A percentile compares a stretch with the other conserved stretches of the same genome.
Evolutionary conservation across 1,140 invertebrate species (phyloP).

Genomic region (Rhagoletis zephyria): DNA sequence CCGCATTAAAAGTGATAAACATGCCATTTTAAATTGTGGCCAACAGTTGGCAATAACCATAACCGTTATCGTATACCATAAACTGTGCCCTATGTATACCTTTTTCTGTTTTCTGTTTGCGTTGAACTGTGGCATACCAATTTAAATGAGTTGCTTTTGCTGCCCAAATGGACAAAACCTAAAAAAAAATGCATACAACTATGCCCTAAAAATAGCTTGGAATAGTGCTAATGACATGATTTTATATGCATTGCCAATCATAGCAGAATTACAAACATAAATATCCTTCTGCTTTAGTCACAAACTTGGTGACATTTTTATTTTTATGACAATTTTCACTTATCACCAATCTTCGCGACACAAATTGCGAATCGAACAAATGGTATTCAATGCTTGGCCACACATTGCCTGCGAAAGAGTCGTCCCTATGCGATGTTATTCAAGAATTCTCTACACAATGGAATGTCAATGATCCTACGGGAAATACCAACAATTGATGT

Average conservation of each 20-base stretch:
- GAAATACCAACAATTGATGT: background rate
- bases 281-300: background rate
- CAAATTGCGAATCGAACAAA: background rate
- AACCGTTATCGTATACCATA: background rate
- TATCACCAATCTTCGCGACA: background rate
- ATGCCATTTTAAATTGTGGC: background rate
- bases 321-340: slow-evolving; percentile 3
- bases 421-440: background rate
- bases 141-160: background rate
- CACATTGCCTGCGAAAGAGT: background rate
- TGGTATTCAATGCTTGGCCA: background rate
- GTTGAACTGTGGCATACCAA: background rate
- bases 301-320: background rate
- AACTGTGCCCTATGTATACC: background rate
- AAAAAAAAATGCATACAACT: background rate
- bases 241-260: background rate
- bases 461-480: background rate
- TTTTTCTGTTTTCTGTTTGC: background rate
- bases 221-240: background rate
- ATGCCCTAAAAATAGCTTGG: background rate
- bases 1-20: background rate
- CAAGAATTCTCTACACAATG: too few relatives aligned
- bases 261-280: background rate
- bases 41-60: background rate
- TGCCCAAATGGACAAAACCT: too few relatives aligned